Evolutionary conservation across 2,113 vertebrate species (phyloP), one percentile per base, ranked within the genome.

Genomic region (Condylura cristata): DNA sequence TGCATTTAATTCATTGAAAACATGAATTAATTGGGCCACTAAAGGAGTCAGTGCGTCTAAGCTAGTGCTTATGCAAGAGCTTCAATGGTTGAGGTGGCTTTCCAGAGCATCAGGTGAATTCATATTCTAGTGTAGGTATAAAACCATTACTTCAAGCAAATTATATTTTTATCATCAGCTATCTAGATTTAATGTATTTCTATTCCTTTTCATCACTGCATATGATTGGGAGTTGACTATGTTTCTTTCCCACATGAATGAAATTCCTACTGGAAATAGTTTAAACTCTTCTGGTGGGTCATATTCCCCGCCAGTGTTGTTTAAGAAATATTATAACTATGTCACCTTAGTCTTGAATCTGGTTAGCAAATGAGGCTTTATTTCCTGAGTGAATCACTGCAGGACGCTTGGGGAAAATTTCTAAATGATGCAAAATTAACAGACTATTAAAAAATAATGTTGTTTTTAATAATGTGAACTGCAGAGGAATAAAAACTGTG

Each of bases 401-500:
- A 61, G 28, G 51, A 87, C 58, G 83, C 48, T 66, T 68, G 82
- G 46, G 70, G 60, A 63, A 63, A 61, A 56, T 84, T 89, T 83
- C 28, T 71, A 53, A 82, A 41, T 84, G 78, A 44, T 39, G 81
- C 8, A 82, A 72, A 56, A 80, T 82, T 80, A 94, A 60, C 72
- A 90, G 30, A 63, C 68, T 85, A 66, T 39, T 93, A 18, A 91
- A 96, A 96, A 88, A 89, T 16, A 79, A 87, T 34, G 86, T 90
- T 89, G 11, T 89, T 95, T 98, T 83, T 97, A 98, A 96, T 98
- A 96, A 89, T 78, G 88, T 80, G 76, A 93, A 94, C 95, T 85
- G 93, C 85, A 79, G 56, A 76, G 75, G 78, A 86, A 79, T 88
- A 39, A 28, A 78, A 97, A 93, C 56, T 41, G 0, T 1, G 3